These are phyloP conservation scores for Harpagifer antarcticus DNA, from an alignment of 2,797 vertebrate genomes.

Conservation along the genomic window DNA sequence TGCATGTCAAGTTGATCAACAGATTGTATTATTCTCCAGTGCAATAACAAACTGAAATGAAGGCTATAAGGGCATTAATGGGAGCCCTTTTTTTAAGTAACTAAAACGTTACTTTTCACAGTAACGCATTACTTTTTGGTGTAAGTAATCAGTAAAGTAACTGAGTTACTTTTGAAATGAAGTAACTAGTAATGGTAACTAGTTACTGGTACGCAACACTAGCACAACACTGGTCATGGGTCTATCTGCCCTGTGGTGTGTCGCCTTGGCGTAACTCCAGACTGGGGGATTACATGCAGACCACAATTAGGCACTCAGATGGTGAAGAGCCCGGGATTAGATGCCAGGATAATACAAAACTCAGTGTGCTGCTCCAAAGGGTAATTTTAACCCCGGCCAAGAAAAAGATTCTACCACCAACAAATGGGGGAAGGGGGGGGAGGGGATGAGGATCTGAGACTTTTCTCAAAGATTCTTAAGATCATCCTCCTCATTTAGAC, in stretches of 20 bases:
- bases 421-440: neutral
- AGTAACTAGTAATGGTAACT: too few relatives aligned
- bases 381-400: conserved; percentile 57
- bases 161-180: too few relatives aligned
- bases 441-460: conserved; percentile 20
- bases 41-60: too few relatives aligned
- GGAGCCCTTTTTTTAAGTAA: too few relatives aligned
- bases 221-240: too few relatives aligned
- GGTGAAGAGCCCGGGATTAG: conserved; percentile 75
- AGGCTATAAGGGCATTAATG: too few relatives aligned
- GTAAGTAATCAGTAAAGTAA: too few relatives aligned
- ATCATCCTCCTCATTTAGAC: conserved; percentile 64
- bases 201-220: too few relatives aligned
- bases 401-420: conserved; percentile 55
- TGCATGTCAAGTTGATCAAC: too few relatives aligned
- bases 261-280: conserved; percentile 58
- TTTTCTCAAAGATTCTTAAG: conserved; percentile 62
- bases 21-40: too few relatives aligned
- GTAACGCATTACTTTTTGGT: too few relatives aligned
- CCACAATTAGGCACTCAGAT: conserved; percentile 72
- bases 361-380: conserved; percentile 55
- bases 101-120: too few relatives aligned
- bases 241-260: conserved; percentile 35
- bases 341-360: conserved; percentile 74
- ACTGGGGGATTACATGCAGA: conserved; percentile 65